These are phyloP conservation scores for Corythaeola cristata DNA, from an alignment of 2,113 vertebrate genomes.

Conservation along the genomic window DNA sequence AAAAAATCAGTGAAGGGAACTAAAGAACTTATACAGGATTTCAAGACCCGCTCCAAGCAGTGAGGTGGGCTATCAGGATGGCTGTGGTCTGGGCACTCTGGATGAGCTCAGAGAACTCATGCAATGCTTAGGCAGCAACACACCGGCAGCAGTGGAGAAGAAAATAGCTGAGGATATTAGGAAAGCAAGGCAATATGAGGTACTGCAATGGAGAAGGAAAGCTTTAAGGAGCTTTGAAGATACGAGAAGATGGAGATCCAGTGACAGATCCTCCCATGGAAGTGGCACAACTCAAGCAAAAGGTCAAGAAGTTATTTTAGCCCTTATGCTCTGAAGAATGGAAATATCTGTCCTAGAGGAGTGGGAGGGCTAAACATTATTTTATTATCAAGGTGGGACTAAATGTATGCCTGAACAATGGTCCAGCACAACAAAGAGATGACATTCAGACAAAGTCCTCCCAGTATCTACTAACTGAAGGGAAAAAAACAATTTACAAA, in stretches of 20 bases:
- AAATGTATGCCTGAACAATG: not conserved
- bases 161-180: not conserved
- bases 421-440: not conserved
- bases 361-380: not conserved
- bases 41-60: accelerated
- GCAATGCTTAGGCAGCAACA: not conserved
- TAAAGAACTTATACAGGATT: not conserved
- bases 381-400: not conserved
- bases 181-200: not conserved
- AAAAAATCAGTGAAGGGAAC: not conserved
- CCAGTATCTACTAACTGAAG: not conserved
- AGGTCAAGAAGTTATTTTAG: not conserved
- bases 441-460: not conserved
- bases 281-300: not conserved
- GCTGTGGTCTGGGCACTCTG: not conserved
- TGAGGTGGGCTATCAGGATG: not conserved
- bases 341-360: not conserved
- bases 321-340: not conserved
- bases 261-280: not conserved
- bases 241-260: not conserved
- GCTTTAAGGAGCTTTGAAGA: not conserved
- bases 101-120: not conserved
- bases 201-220: not conserved
- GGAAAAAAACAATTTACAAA: not conserved
- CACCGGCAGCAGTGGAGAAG: not conserved